phyloP scores from a whole-genome alignment of 1,140 invertebrate species.

The Ostrea edulis region DNA sequence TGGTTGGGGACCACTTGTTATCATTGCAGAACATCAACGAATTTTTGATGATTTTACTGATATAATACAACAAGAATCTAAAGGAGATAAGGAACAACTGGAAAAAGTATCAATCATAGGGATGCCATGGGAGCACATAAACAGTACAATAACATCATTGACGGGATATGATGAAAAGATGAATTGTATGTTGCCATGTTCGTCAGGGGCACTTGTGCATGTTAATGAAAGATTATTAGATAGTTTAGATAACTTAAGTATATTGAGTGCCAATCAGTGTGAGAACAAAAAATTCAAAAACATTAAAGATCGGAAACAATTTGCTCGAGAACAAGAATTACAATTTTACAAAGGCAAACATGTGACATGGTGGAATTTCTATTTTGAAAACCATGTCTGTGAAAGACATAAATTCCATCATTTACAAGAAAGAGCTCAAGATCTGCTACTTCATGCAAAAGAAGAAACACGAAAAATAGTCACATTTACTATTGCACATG shows the following conservation, averaged over 20 bases:
- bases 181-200: slow-evolving; percentile 27
- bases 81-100: not conserved
- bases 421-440: not conserved
- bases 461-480: slow-evolving; percentile 39
- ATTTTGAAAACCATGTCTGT: slow-evolving; percentile 49
- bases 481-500: slow-evolving; percentile 44
- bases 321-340: slow-evolving; percentile 34
- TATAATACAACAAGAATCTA: slow-evolving; percentile 1
- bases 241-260: slow-evolving; percentile 38
- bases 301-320: slow-evolving; percentile 20
- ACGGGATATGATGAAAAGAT: slow-evolving; percentile 27
- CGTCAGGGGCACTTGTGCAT: slow-evolving; percentile 17
- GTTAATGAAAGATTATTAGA: slow-evolving; percentile 45
- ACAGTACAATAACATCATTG: slow-evolving; percentile 1
- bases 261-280: slow-evolving; percentile 46
- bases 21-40: slow-evolving; percentile 40
- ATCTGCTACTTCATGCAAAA: not conserved
- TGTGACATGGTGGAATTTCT: slow-evolving; percentile 53
- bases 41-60: slow-evolving; percentile 18
- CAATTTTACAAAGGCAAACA: slow-evolving; percentile 47
- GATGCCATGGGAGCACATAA: slow-evolving; percentile 45
- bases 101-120: slow-evolving; percentile 18
- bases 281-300: slow-evolving; percentile 26
- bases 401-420: slow-evolving; percentile 40
- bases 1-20: slow-evolving; percentile 45